Percentiles rank a stretch among this genome's conserved stretches.
phyloP scores from a whole-genome alignment of 92 coral and sea anemone genomes.

The Desmophyllum pertusum region DNA sequence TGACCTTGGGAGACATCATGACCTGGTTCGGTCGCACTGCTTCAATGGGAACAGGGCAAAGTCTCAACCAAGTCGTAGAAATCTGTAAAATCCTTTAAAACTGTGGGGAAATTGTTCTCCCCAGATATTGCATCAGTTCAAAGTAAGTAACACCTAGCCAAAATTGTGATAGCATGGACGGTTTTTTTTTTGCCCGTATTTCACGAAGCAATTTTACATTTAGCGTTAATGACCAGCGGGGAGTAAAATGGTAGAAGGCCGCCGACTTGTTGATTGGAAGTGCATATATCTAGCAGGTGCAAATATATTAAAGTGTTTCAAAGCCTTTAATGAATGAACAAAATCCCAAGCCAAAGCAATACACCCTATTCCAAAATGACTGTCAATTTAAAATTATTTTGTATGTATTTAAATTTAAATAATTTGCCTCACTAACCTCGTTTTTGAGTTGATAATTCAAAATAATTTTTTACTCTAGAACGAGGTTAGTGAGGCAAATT shows the following conservation, averaged over 20 bases:
- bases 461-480: too few species aligned
- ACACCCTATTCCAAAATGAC: too few species aligned
- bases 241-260: slow-evolving; percentile 2
- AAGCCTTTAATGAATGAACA: background rate
- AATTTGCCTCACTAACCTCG: too few species aligned
- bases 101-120: background rate
- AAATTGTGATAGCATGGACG: background rate
- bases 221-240: slow-evolving; percentile 33
- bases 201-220: slow-evolving; percentile 17
- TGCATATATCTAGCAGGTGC: slow-evolving; percentile 8
- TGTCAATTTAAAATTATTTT: too few species aligned
- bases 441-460: too few species aligned
- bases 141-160: background rate
- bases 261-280: slow-evolving; percentile 26
- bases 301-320: background rate
- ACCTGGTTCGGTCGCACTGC: background rate
- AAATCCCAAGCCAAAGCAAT: background rate
- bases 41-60: background rate
- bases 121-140: background rate
- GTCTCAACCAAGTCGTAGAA: too few species aligned
- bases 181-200: background rate
- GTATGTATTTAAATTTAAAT: too few species aligned
- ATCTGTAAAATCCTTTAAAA: background rate
- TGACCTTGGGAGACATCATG: background rate
- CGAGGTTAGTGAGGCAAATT: too few species aligned